phyloP scores from a whole-genome alignment of 1,140 invertebrate species.

The Apis dorsata region DNA sequence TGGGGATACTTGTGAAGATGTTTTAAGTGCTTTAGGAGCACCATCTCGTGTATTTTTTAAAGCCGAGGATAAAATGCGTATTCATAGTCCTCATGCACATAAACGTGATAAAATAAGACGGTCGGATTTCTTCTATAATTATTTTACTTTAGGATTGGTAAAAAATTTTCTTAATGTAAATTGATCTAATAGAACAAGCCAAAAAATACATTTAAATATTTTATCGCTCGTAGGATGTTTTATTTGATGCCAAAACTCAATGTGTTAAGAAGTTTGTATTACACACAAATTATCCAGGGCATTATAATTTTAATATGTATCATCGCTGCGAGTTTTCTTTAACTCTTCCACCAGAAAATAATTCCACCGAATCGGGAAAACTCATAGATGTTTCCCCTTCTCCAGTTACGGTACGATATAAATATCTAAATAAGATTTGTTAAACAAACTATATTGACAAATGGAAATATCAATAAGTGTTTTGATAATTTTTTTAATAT shows the following conservation, averaged over 20 bases:
- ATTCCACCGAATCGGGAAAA: conserved; percentile 78
- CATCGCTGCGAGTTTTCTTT: conserved; percentile 94
- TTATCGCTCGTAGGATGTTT: conserved; percentile 88
- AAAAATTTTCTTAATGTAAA: conserved; percentile 70
- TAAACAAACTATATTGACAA: not conserved
- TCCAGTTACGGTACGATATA: conserved; percentile 81
- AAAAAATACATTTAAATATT: not conserved
- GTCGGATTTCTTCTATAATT: conserved; percentile 98
- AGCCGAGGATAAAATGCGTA: conserved; percentile 98
- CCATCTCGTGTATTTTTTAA: conserved; percentile 94
- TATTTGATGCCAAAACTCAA: conserved; percentile 97
- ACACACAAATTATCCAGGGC: conserved; percentile 99
- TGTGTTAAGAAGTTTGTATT: conserved; percentile 97
- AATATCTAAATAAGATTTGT: not conserved
- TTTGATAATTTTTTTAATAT: not conserved
- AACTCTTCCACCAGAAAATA: conserved; percentile 84
- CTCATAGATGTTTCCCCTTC: conserved; percentile 83
- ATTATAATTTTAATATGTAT: conserved; percentile 99
- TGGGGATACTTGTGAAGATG: conserved; percentile 92
- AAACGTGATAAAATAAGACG: conserved; percentile 85
- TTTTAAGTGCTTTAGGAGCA: conserved; percentile 88
- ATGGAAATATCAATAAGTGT: not conserved
- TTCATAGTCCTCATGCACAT: conserved; percentile 94
- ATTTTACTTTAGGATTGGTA: conserved; percentile 96
- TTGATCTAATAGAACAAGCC: not conserved